Conservation (phyloP, 2,113 vertebrate genomes). For the Scalopus aquaticus region DNA sequence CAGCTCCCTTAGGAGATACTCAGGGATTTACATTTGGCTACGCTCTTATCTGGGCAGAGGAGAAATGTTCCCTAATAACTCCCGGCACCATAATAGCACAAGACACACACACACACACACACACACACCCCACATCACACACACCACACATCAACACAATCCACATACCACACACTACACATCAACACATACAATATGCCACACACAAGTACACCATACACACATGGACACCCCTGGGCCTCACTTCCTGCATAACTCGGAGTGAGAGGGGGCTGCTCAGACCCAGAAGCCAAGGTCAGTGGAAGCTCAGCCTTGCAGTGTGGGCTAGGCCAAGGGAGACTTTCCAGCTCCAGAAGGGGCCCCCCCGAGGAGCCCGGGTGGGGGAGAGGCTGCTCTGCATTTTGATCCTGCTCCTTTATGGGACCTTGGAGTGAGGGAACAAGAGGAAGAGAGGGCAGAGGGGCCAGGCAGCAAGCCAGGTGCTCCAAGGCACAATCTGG, state of each 20-base stretch:
- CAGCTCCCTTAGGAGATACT: not conserved
- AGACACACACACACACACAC: not conserved
- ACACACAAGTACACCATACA: no score
- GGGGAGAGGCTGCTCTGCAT: not conserved
- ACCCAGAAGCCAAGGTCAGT: not conserved
- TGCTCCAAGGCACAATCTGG: conserved; percentile 48
- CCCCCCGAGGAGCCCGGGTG: not conserved
- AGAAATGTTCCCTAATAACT: not conserved
- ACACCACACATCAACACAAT: not conserved
- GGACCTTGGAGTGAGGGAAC: not conserved
- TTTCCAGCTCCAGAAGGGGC: not conserved
- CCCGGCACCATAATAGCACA: not conserved
- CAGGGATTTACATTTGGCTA: not conserved
- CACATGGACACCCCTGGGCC: not conserved
- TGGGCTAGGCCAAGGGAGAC: not conserved
- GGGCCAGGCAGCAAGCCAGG: conserved; percentile 5
- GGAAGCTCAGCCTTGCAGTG: not conserved
- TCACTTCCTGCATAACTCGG: not conserved
- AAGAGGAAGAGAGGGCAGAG: not conserved
- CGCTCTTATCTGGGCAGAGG: not conserved
- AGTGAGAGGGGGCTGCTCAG: not conserved
- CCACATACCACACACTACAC: not conserved
- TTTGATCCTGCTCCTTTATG: not conserved
- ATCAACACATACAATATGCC: not conserved
- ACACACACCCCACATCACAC: not conserved